Base-by-base conservation (phyloP, 2,797 vertebrate species). In the Protosalanx chinensis region DNA sequence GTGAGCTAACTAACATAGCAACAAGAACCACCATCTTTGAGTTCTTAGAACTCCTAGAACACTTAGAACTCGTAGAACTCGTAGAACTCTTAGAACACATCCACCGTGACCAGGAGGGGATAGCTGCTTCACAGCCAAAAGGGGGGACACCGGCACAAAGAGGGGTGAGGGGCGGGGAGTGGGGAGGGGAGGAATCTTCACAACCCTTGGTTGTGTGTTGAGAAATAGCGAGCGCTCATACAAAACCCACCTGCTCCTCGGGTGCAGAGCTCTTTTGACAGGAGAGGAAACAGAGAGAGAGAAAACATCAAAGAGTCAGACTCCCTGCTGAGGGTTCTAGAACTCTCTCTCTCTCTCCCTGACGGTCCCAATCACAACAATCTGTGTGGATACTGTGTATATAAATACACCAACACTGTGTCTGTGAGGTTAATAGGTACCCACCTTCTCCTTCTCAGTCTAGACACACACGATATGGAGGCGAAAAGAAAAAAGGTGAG, bases 231-330 rank as follows among this genome's bases (percentile, higher is more conserved):
- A 46, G 41, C 51, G 18, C 15, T 56, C 18, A 56, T n/a, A 4
- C 18, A n/a, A n/a, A 74, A 75, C 88, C 72, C 88, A 92, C 91
- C 88, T 90, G 80, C 65, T 84, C 83, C 64, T 80, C 66, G 6
- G 76, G 62, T 33, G 71, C 67, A 53, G 86, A 82, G 78, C 35
- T 77, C 90, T 92, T 83, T 84, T 68, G 5, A n/a, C 23, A 66
- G 37, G 53, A 20, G 69, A 2, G 67, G 18, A 27, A 5, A 75
- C 68, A 71, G 29, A 6, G 49, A 80, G 33, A 61, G 49, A 27
- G 23, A 27, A 27, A 27, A 27, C 23, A 27, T 27, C 4, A 70
- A 58, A 10, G 0, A 7, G 71, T 78, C 15, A 83, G 65, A 46
- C 29, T 18, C 51, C 4, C 18, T 56, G 51, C 3, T 16, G 18